These are phyloP conservation scores for Limnephilus marmoratus DNA, from an alignment of 2,888 invertebrate genomes.

Conservation along the genomic window DNA sequence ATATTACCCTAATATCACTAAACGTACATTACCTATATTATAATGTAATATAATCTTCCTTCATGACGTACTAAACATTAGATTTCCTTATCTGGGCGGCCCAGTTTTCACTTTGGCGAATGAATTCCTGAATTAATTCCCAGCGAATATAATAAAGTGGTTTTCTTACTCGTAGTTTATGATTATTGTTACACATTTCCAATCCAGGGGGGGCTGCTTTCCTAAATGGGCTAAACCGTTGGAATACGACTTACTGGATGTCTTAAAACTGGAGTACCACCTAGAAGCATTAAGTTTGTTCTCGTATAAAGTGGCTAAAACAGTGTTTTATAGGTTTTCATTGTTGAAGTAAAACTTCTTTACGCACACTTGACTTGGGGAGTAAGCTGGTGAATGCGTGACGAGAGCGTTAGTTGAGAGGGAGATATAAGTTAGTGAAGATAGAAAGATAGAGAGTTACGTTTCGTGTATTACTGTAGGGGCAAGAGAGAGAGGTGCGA, in stretches of 20 bases:
- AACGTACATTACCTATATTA: neutral
- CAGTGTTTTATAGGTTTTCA: too few relatives aligned
- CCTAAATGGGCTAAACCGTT: neutral
- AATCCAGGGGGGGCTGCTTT: slow-evolving; percentile 20
- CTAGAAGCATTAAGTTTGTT: neutral
- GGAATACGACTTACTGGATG: neutral
- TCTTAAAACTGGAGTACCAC: neutral
- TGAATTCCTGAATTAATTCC: slow-evolving; percentile 42
- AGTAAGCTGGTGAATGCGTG: too few relatives aligned
- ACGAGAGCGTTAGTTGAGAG: too few relatives aligned
- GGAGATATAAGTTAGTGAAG: too few relatives aligned
- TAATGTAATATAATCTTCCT: neutral
- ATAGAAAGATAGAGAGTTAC: too few relatives aligned
- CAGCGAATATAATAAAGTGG: slow-evolving; percentile 47
- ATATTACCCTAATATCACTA: neutral
- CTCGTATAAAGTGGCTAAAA: too few relatives aligned
- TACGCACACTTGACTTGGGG: too few relatives aligned
- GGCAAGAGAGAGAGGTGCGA: too few relatives aligned
- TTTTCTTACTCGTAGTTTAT: slow-evolving; percentile 27
- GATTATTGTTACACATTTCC: slow-evolving; percentile 46
- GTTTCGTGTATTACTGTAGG: too few relatives aligned
- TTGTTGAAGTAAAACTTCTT: too few relatives aligned
- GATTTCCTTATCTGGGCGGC: neutral
- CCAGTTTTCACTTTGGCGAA: slow-evolving; percentile 19
- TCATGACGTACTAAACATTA: neutral